Base-by-base conservation (phyloP, 2,113 vertebrate species). In the Coptodon rendalli region DNA sequence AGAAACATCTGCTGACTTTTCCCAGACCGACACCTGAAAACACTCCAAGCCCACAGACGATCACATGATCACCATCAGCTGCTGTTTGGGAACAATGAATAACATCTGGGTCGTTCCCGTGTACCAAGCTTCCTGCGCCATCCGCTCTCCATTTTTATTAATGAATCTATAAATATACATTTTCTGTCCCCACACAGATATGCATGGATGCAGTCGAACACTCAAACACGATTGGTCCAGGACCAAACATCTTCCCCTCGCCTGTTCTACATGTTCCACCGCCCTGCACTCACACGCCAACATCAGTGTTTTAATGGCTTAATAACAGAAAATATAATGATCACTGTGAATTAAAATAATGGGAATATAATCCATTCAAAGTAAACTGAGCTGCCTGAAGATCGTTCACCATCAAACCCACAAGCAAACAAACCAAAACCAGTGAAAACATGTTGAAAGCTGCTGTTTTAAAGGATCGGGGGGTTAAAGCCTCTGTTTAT, bases 1-100 rank as follows among this genome's bases (percentile, higher is more conserved):
- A 34, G 10, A 34, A 61, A 34, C 29, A 34, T 9, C 59, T 19
- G 16, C 1, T 66, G 2, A 66, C 19, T 66, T 3, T 36, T 0
- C 6, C 61, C 0, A 36, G 31, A 36, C n/a, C 2, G 1, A 36
- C 17, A 38, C 31, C 0, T 38, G 61, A 5, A 66, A 66, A 7
- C 40, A 50, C 24, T 76, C n/a, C 4, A 0, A 73, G 22, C 68
- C 13, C 22, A 48, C 40, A 29, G 38, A 24, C 8, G 5, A 45
- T 4, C 66, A 71, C 36, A 0, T 14, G 63, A 68, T 9, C 36
- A 9, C 34, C 36, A 6, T 43, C n/a, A 27, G 22, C 38, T 43
- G 22, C 36, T 10, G 38, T 17, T 45, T 3, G 22, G n/a, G 38
- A 73, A 73, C 1, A 22, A 38, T 0, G 1, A n/a, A 12, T n/a